Evolutionary conservation across 2,113 vertebrate species (phyloP).

Genomic region (Fregetta grallaria): DNA sequence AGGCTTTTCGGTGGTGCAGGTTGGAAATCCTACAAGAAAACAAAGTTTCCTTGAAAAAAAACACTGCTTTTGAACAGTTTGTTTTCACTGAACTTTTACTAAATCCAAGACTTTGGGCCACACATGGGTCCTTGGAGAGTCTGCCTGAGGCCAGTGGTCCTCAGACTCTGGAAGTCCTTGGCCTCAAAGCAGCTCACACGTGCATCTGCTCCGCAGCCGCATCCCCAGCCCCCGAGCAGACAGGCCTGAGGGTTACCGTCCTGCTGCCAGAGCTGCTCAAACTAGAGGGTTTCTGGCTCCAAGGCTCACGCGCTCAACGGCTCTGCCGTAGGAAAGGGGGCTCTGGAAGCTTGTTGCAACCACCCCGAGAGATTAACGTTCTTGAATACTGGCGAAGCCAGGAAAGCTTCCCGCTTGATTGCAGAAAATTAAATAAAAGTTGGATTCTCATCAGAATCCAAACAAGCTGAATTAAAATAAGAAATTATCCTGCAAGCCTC

Average conservation of each 20-base stretch:
- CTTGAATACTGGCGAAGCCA: neutral
- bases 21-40: slow-evolving; percentile 4
- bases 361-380: neutral
- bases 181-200: neutral
- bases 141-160: neutral
- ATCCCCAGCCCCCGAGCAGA: neutral
- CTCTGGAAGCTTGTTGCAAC: neutral
- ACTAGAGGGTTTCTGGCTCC: neutral
- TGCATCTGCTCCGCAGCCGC: neutral
- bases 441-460: neutral
- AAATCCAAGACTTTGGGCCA: neutral
- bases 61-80: neutral
- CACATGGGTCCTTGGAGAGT: neutral
- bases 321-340: neutral
- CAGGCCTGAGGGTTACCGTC: neutral
- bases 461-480: neutral
- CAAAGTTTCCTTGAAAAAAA: neutral
- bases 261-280: neutral
- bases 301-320: neutral
- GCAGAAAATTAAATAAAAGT: neutral
- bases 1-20: neutral
- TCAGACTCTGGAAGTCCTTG: neutral
- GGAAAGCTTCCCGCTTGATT: neutral
- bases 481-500: neutral
- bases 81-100: neutral